Conservation (phyloP, 2,888 invertebrate genomes). For the Stratiomys singularior region DNA sequence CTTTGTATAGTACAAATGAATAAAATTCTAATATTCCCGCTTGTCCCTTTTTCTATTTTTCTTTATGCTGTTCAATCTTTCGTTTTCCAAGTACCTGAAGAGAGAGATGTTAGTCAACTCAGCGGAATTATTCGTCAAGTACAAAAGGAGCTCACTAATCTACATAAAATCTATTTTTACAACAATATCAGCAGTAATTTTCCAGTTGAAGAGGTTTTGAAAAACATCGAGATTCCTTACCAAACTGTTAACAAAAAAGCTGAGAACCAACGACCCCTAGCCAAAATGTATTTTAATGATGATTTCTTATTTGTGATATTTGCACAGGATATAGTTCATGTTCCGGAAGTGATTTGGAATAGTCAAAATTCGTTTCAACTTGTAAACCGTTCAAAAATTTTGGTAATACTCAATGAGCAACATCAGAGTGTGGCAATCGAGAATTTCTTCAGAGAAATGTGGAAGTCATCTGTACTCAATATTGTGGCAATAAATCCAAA, state of each 20-base stretch:
- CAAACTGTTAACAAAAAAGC: neutral
- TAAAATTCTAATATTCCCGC: too few species aligned
- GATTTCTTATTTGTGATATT: constrained; percentile 18
- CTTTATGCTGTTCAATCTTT: too few species aligned
- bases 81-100: too few species aligned
- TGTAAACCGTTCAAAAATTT: constrained; percentile 13
- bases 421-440: neutral
- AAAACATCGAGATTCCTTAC: neutral
- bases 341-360: neutral
- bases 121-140: too few species aligned
- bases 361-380: neutral
- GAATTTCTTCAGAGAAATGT: neutral
- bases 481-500: neutral
- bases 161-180: neutral
- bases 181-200: neutral
- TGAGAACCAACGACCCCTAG: neutral
- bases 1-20: too few species aligned
- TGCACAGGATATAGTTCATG: neutral
- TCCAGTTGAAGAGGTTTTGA: neutral
- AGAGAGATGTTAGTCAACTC: too few species aligned
- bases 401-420: neutral
- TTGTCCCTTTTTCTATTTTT: too few species aligned
- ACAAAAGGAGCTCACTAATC: neutral
- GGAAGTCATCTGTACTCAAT: neutral
- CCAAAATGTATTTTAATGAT: constrained; percentile 2